Evolutionary conservation across 2,888 invertebrate species (phyloP).

Genomic region (Aspidiotus rigidus): DNA sequence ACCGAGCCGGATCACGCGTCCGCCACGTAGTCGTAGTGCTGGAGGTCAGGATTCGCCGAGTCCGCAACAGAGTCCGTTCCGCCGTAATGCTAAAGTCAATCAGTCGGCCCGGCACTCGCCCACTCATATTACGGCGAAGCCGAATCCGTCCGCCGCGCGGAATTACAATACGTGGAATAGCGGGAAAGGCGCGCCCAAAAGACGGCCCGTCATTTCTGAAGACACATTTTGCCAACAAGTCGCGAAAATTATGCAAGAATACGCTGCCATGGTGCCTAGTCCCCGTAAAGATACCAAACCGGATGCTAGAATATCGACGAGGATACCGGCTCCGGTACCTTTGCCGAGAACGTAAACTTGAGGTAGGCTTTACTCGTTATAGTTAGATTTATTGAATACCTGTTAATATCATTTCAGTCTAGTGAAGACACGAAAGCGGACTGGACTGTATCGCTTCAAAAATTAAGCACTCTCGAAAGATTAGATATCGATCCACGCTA

Average conservation of each 20-base stretch:
- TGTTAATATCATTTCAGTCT: no score
- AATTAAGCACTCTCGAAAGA: no score
- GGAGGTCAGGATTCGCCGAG: conserved; percentile 36
- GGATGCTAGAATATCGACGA: conserved; percentile 45
- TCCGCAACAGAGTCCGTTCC: conserved; percentile 37
- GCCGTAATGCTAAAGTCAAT: conserved; percentile 36
- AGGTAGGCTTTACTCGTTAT: not conserved
- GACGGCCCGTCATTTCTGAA: conserved; percentile 35
- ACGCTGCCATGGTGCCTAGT: conserved; percentile 41
- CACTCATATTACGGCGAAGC: conserved; percentile 25
- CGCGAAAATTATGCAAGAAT: conserved; percentile 38
- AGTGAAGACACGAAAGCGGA: no score
- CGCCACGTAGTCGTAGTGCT: conserved; percentile 37
- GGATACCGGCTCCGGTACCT: conserved; percentile 49
- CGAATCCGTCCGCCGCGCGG: conserved; percentile 23
- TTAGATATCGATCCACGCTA: no score
- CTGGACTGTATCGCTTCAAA: no score
- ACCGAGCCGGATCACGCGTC: conserved; percentile 34
- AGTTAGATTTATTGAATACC: not conserved
- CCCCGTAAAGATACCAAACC: conserved; percentile 50
- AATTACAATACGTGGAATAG: conserved; percentile 37
- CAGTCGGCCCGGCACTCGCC: conserved; percentile 37
- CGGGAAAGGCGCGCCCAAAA: conserved; percentile 33
- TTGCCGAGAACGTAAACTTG: conserved; percentile 37
- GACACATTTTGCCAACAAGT: conserved; percentile 38